phyloP scores from a whole-genome alignment of 2,888 invertebrate genomes.

The Orthosia incerta region DNA sequence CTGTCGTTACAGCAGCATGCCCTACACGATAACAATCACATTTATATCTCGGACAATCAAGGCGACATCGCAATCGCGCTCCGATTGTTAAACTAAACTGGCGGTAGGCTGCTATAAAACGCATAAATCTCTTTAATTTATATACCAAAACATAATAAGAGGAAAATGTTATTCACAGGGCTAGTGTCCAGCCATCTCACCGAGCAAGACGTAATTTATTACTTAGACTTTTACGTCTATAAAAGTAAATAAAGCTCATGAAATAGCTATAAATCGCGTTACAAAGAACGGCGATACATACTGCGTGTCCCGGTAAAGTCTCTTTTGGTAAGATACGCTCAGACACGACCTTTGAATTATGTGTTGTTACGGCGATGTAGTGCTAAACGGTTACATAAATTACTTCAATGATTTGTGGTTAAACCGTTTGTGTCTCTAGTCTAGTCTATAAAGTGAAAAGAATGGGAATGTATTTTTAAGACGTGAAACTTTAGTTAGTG shows the following conservation, averaged over 20 bases:
- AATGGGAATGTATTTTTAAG: slow-evolving; percentile 36
- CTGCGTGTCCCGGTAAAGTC: slow-evolving; percentile 74
- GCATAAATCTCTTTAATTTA: slow-evolving; percentile 89
- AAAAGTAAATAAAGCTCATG: slow-evolving; percentile 90
- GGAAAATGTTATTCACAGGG: slow-evolving; percentile 87
- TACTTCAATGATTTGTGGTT: slow-evolving; percentile 68
- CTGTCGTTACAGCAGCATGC: slow-evolving; percentile 56
- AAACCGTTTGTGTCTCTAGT: slow-evolving; percentile 28
- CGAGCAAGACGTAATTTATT: slow-evolving; percentile 85
- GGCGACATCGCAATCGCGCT: slow-evolving; percentile 72
- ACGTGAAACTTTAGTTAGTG: not conserved
- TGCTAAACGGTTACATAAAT: slow-evolving; percentile 74
- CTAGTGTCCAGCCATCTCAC: slow-evolving; percentile 81
- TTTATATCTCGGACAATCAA: slow-evolving; percentile 76
- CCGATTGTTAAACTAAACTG: slow-evolving; percentile 76
- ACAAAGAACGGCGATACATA: slow-evolving; percentile 84
- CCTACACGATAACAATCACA: slow-evolving; percentile 74
- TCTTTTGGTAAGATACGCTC: slow-evolving; percentile 74
- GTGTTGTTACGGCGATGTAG: slow-evolving; percentile 70
- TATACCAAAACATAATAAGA: slow-evolving; percentile 89
- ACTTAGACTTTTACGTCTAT: slow-evolving; percentile 79
- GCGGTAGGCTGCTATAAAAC: slow-evolving; percentile 75
- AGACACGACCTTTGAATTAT: slow-evolving; percentile 76
- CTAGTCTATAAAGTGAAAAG: slow-evolving; percentile 48
- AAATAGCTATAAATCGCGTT: slow-evolving; percentile 87